phyloP scores from a whole-genome alignment of 2,888 invertebrate species.

The Zygaena filipendulae region DNA sequence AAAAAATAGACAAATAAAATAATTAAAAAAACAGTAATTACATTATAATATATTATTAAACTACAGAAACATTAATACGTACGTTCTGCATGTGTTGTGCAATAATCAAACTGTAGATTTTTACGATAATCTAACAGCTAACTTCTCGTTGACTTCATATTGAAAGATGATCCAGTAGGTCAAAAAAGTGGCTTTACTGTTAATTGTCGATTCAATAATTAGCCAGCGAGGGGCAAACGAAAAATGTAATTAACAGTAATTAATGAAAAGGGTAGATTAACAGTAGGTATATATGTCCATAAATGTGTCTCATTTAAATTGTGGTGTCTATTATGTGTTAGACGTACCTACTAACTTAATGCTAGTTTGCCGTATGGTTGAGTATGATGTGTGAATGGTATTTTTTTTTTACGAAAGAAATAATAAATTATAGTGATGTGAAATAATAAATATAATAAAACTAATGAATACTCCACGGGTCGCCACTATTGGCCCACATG shows the following conservation, averaged over 20 bases:
- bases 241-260: conserved; percentile 45
- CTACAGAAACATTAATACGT: conserved; percentile 47
- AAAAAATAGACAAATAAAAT: conserved; percentile 28
- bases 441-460: conserved; percentile 15
- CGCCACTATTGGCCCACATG: conserved; percentile 26
- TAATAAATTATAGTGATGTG: conserved; percentile 26
- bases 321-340: conserved; percentile 67
- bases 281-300: conserved; percentile 67
- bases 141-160: conserved; percentile 56
- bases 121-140: conserved; percentile 37
- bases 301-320: conserved; percentile 63
- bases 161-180: no score
- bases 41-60: no score
- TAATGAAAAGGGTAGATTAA: conserved; percentile 43
- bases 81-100: conserved; percentile 62
- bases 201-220: no score
- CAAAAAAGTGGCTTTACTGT: no score
- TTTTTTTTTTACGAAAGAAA: conserved; percentile 46
- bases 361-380: conserved; percentile 63
- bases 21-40: no score
- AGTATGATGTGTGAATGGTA: conserved; percentile 51
- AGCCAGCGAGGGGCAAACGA: conserved; percentile 43
- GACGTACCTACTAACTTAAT: conserved; percentile 52
- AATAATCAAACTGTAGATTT: conserved; percentile 51
- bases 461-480: conserved; percentile 21